Evolutionary conservation across 2,113 vertebrate species (phyloP).

Genomic region (Dolichallabes microphthalmus): DNA sequence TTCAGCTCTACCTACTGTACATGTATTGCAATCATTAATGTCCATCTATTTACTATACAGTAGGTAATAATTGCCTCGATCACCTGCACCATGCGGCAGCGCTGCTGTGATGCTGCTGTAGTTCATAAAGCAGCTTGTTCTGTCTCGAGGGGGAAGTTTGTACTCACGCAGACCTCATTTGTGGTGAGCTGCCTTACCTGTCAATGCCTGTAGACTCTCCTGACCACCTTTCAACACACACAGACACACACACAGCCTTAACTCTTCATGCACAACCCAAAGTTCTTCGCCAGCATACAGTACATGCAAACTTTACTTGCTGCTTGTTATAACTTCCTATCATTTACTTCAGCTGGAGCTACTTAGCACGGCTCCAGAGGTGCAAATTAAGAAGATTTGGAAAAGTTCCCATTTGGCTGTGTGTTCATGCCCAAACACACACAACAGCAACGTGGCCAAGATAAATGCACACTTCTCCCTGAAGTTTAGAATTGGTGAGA

Average conservation of each 20-base stretch:
- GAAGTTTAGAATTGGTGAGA: neutral
- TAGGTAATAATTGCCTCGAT: neutral
- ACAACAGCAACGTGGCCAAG: conserved; percentile 3
- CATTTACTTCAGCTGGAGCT: conserved; percentile 23
- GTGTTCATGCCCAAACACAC: neutral
- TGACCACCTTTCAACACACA: conserved; percentile 33
- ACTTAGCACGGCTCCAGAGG: conserved; percentile 8
- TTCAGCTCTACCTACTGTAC: neutral
- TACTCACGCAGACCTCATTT: conserved; percentile 76
- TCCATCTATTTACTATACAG: neutral
- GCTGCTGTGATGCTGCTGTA: conserved; percentile 24
- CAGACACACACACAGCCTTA: conserved; percentile 41
- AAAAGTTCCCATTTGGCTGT: conserved; percentile 30
- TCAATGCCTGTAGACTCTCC: conserved; percentile 64
- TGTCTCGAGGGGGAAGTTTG: conserved; percentile 47
- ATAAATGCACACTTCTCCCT: conserved; percentile 10
- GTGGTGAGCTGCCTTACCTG: conserved; percentile 73
- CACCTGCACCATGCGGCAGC: neutral
- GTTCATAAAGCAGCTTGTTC: conserved; percentile 22
- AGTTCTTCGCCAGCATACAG: conserved; percentile 40
- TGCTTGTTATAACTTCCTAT: conserved; percentile 25
- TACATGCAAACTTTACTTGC: no score
- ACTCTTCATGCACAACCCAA: conserved; percentile 39
- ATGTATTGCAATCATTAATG: neutral
- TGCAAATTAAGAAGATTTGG: conserved; percentile 48